Base-by-base conservation (phyloP, 2,888 invertebrate species). In the Meloe dianella region DNA sequence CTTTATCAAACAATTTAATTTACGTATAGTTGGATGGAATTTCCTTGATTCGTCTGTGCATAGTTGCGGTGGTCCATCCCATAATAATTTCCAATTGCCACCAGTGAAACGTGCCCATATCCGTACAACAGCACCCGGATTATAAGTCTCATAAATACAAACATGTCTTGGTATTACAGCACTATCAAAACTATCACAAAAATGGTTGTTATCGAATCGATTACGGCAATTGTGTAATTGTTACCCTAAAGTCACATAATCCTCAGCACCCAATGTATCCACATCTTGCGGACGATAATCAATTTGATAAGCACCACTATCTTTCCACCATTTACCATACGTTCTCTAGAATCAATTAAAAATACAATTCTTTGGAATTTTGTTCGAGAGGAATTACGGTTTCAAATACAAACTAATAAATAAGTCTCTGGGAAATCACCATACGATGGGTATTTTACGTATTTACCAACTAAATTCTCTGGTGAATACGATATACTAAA, bases 351-450 rank as follows among this genome's bases (percentile, higher is more conserved):
- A 29, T 60, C n/a, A n/a, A n/a, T n/a, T n/a, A n/a, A n/a, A n/a
- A n/a, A n/a, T n/a, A n/a, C n/a, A n/a, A n/a, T n/a, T n/a, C n/a
- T n/a, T n/a, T n/a, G n/a, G n/a, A n/a, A n/a, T n/a, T n/a, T n/a
- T n/a, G n/a, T n/a, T n/a, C n/a, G n/a, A n/a, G n/a, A n/a, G n/a
- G n/a, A n/a, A n/a, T n/a, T n/a, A n/a, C n/a, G n/a, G n/a, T n/a
- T n/a, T n/a, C n/a, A 32, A 17, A 22, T 57, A 80, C 87, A 86
- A 86, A 96, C 96, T 90, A 96, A 92, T 66, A 94, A 93, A 85
- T 93, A 96, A 14, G 95, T 92, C 83, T 95, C 91, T 10, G 95
- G 93, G 85, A 93, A 96, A 81, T 97, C 96, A 20, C 96, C 96
- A 83, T 96, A 96, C 71, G 90, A 89, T 0, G 96, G 96, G 85